Base-by-base conservation (phyloP, 2,797 vertebrate species). In the Enteromius thamalakanensis region DNA sequence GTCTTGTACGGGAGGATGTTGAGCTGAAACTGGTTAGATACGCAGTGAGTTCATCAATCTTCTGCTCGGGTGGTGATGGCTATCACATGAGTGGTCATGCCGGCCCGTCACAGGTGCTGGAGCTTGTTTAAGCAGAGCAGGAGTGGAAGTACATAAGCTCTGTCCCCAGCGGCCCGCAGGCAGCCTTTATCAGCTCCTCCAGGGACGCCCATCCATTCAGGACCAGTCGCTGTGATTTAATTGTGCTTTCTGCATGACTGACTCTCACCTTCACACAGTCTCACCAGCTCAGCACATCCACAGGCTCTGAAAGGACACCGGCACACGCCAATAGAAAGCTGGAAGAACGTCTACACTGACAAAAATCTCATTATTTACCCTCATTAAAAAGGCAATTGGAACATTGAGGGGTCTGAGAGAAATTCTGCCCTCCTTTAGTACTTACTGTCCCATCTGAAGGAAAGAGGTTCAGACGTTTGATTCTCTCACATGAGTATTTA, bases 161-260 rank as follows among this genome's bases (percentile, higher is more conserved):
- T 29, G 8, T 58, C 80, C 82, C 58, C 74, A 37, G 77, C 37
- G 82, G 70, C 80, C 53, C 49, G 85, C 37, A 51, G 51, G 55
- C 21, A 60, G 32, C 40, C 80, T 86, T 88, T 87, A 90, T 91
- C 87, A 85, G 86, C 85, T 86, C 60, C 86, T 81, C 85, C 85
- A 84, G 87, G 80, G 86, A 86, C 85, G 60, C 32, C 37, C 78
- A 69, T 81, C 42, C 82, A 81, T 89, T 88, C 85, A 84, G 53
- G 65, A 76, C 68, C 58, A 55, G 70, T 34, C 82, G 32, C 89
- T 90, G 82, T 86, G 90, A 93, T 93, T 94, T 94, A 94, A 94
- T 94, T 94, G 92, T 91, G 89, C 91, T 92, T 93, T 94, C 90
- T 85, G 92, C 91, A 92, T 93, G 93, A 91, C 91, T 94, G 91